Evolutionary conservation across 2,113 vertebrate species (phyloP).

Genomic region (Brachypteracias leptosomus): DNA sequence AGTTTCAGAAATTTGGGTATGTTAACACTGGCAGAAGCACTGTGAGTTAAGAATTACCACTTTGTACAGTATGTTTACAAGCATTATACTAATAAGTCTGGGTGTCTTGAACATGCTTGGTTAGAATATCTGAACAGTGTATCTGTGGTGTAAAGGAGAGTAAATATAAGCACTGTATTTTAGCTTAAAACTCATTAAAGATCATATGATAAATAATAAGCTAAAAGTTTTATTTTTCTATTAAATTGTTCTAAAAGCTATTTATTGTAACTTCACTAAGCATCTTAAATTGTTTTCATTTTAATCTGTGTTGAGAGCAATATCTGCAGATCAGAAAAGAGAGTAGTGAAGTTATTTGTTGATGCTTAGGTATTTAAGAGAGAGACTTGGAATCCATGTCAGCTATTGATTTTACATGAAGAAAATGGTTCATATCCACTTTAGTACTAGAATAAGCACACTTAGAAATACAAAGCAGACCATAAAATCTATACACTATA

Average conservation of each 20-base stretch:
- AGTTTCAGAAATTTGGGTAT: not conserved
- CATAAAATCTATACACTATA: not conserved
- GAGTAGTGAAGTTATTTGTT: not conserved
- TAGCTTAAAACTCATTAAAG: not conserved
- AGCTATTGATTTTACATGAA: conserved; percentile 11
- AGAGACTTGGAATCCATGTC: not conserved
- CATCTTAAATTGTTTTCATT: not conserved
- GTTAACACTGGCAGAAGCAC: not conserved
- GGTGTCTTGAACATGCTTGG: not conserved
- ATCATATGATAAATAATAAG: not conserved
- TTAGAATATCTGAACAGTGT: not conserved
- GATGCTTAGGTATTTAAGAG: not conserved
- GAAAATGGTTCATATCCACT: conserved; percentile 1
- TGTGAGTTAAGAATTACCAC: not conserved
- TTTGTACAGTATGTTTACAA: not conserved
- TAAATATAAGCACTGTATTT: not conserved
- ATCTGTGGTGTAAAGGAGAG: not conserved
- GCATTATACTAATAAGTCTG: not conserved
- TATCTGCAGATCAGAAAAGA: conserved; percentile 14
- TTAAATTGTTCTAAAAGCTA: conserved; percentile 10
- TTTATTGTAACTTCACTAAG: conserved; percentile 6
- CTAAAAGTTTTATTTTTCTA: not conserved
- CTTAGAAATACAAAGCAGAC: not conserved
- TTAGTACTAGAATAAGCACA: not conserved
- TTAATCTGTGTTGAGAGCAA: not conserved